A percentile compares a stretch with the other conserved stretches of the same genome.
phyloP scores from a whole-genome alignment of 2,797 vertebrate species.

The Arrhamphus sclerolepis region DNA sequence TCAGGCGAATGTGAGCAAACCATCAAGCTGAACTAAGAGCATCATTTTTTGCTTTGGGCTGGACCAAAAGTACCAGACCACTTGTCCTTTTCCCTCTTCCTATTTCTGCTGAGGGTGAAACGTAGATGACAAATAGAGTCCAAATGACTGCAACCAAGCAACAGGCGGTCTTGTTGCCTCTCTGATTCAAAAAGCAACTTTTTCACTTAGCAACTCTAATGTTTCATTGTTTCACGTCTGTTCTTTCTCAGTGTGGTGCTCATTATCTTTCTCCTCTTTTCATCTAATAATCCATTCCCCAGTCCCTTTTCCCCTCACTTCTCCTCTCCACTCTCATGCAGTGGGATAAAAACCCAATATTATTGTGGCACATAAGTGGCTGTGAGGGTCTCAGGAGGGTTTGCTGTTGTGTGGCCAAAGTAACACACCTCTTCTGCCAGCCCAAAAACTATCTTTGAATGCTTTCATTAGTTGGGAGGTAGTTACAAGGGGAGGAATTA shows the following conservation, averaged over 20 bases:
- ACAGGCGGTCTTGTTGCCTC: not conserved
- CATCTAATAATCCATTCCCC: not conserved
- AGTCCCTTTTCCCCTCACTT: not conserved
- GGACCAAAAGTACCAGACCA: too few relatives aligned
- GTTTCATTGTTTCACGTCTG: slow-evolving; percentile 2
- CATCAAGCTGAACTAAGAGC: too few relatives aligned
- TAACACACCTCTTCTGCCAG: slow-evolving; percentile 52
- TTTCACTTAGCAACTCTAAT: slow-evolving; percentile 15
- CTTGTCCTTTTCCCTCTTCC: too few relatives aligned
- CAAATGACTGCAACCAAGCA: slow-evolving; percentile 17
- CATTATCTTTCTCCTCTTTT: slow-evolving; percentile 1
- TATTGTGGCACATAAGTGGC: slow-evolving; percentile 38
- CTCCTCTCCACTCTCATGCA: slow-evolving; percentile 9
- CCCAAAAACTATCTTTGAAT: slow-evolving; percentile 32
- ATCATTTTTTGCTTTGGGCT: too few relatives aligned
- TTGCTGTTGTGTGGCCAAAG: slow-evolving; percentile 59
- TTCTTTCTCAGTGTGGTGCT: not conserved
- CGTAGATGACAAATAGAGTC: too few relatives aligned
- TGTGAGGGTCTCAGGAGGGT: slow-evolving; percentile 40
- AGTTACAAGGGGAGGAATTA: slow-evolving; percentile 2
- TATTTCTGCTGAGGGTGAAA: too few relatives aligned
- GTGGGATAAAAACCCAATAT: slow-evolving; percentile 61
- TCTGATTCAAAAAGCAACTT: slow-evolving; percentile 2
- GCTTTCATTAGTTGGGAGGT: slow-evolving; percentile 53
- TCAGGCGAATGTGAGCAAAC: too few relatives aligned